Evolutionary conservation across 2,888 invertebrate species (phyloP), one percentile per base, ranked within the genome.

Genomic region (Limnephilus lunatus): DNA sequence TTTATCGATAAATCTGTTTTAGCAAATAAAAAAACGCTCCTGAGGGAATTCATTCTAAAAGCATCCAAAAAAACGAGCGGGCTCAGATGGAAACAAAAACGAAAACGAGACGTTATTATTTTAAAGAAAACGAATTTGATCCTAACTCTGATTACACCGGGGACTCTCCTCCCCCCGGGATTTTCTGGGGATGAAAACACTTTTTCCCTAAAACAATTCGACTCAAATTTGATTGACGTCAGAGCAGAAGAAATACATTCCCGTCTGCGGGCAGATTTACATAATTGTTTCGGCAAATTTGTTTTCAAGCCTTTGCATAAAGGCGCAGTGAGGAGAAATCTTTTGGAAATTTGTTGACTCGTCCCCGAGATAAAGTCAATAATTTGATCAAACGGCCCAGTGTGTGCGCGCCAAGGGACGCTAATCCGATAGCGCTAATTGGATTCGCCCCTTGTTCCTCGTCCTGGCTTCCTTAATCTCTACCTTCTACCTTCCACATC

Each of bases 181-280:
- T 68, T 80, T 35, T 35, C 12, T 14, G 82, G 19, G n/a, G 39
- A 25, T n/a, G 82, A 81, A 81, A 81, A 81, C 82, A 82, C 48
- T 90, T 90, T 90, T 90, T 81, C 48, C 30, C 32, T 81, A 83
- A 83, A 83, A 68, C 48, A 90, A 90, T 92, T 86, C 81, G 85
- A 39, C 80, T 89, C 85, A 86, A 92, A 90, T 92, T 90, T 92
- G 92, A 92, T 87, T 90, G 92, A 92, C 92, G 90, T 90, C 86
- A 53, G n/a, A 53, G 81, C 88, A 80, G 30, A 39, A 82, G 90
- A 90, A 82, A 82, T 82, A 48, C 44, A 82, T 39, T 25, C 90
- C 90, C 82, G 82, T 82, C 82, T 90, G 30, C 48, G 81, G 90
- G 90, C 44, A 82, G 90, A 90, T 90, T 90, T 90, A 82, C 90